These are phyloP conservation scores for Ectemnius cavifrons DNA, from an alignment of 2,888 invertebrate species.

Conservation along the genomic window DNA sequence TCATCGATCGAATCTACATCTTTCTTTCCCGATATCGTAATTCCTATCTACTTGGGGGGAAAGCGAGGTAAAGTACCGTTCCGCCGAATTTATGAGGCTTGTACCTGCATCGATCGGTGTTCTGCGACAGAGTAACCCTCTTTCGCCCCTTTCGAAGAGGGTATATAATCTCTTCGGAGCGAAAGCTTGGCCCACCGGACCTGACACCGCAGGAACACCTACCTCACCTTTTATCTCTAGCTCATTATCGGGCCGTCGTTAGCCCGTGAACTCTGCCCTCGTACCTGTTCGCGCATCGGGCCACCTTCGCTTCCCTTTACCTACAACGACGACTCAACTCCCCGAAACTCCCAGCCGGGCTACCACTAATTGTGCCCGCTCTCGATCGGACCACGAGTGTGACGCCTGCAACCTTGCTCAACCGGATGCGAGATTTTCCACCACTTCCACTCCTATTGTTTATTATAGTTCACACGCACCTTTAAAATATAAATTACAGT, in stretches of 20 bases:
- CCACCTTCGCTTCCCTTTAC: conserved; percentile 50
- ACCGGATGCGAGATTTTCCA: not conserved
- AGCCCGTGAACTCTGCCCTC: conserved; percentile 48
- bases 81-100: conserved; percentile 3
- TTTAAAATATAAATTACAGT: no score
- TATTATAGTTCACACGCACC: no score
- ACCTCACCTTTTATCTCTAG: conserved; percentile 47
- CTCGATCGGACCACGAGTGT: conserved; percentile 13
- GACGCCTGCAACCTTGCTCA: not conserved
- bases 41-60: not conserved
- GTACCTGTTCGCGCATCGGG: conserved; percentile 51
- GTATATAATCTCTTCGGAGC: conserved; percentile 16
- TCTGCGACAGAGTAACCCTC: conserved; percentile 6
- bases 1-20: no score
- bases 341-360: conserved; percentile 19
- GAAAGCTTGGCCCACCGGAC: conserved; percentile 32
- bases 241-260: conserved; percentile 62
- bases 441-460: no score
- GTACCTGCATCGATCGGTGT: conserved; percentile 12
- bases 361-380: conserved; percentile 41
- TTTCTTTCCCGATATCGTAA: no score
- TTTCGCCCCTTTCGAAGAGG: conserved; percentile 7
- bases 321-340: conserved; percentile 41
- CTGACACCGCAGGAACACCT: conserved; percentile 49
- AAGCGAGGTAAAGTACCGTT: not conserved